A percentile compares a stretch with the other conserved stretches of the same genome.
Evolutionary conservation across 2,113 vertebrate species (phyloP).

Genomic region (Mirza zaza): DNA sequence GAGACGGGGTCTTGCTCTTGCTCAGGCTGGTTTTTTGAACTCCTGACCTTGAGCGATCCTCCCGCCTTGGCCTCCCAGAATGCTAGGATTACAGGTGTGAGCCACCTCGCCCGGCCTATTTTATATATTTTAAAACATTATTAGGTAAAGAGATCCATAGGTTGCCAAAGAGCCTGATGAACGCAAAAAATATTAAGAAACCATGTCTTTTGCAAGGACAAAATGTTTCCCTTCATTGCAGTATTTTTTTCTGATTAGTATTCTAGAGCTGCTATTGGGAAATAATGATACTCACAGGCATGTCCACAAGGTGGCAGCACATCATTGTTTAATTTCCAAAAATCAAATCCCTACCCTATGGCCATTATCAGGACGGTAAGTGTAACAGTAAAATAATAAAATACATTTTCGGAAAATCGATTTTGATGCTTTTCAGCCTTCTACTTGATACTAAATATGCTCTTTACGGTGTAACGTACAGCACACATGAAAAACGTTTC

Average conservation of each 20-base stretch:
- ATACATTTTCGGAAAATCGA: not conserved
- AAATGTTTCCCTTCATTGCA: not conserved
- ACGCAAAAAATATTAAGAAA: not conserved
- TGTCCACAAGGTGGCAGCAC: conserved; percentile 72
- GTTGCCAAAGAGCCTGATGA: not conserved
- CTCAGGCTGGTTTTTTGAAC: too few species aligned
- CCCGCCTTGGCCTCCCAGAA: too few species aligned
- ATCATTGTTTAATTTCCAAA: not conserved
- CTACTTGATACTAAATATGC: not conserved
- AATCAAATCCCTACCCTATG: not conserved
- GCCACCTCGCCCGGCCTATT: not conserved
- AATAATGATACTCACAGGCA: not conserved
- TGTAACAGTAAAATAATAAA: not conserved
- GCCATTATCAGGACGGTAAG: not conserved
- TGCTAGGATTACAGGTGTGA: too few species aligned
- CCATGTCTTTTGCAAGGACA: not conserved
- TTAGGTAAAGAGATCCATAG: not conserved
- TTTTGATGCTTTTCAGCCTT: not conserved
- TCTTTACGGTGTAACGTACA: not conserved
- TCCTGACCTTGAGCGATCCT: too few species aligned
- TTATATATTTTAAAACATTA: not conserved
- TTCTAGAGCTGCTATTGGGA: not conserved
- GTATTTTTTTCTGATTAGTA: not conserved
- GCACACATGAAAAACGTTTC: not conserved
- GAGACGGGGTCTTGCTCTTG: too few species aligned